These are phyloP conservation scores for Conops quadrifasciatus DNA, from an alignment of 2,888 invertebrate species.

Conservation along the genomic window DNA sequence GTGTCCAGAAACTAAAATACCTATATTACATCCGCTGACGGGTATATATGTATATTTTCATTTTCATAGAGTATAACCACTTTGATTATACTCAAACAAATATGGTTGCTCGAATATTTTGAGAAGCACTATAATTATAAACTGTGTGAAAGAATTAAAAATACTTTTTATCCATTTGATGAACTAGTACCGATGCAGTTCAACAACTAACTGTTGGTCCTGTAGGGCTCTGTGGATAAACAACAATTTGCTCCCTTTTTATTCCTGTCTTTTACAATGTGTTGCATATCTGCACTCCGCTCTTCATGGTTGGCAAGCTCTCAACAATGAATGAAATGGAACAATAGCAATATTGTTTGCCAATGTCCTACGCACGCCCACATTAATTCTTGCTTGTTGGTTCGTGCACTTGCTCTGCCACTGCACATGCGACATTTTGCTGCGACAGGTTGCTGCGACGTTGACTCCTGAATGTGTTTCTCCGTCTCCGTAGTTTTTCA, in stretches of 20 bases:
- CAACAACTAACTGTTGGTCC: neutral
- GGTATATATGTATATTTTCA: too few relatives aligned
- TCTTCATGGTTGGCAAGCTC: slow-evolving; percentile 11
- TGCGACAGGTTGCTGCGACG: slow-evolving; percentile 5
- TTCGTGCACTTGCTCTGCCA: slow-evolving; percentile 15
- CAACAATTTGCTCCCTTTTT: neutral
- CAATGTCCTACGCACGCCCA: slow-evolving; percentile 28
- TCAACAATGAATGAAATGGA: slow-evolving; percentile 14
- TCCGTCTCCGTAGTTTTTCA: slow-evolving; percentile 3
- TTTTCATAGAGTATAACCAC: too few relatives aligned
- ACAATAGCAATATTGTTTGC: slow-evolving; percentile 21
- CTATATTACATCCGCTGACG: too few relatives aligned
- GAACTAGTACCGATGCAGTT: neutral
- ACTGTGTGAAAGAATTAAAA: too few relatives aligned
- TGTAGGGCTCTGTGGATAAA: too few relatives aligned
- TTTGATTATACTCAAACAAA: too few relatives aligned
- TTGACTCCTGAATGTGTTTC: neutral
- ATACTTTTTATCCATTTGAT: too few relatives aligned
- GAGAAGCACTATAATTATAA: too few relatives aligned
- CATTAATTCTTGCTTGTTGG: slow-evolving; percentile 10
- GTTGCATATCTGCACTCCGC: slow-evolving; percentile 2
- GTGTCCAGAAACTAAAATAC: too few relatives aligned
- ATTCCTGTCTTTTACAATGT: too few relatives aligned
- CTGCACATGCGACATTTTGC: slow-evolving; percentile 27
- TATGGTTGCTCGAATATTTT: too few relatives aligned